Conservation (phyloP, 2,113 vertebrate genomes). For the Eurypyga helias region DNA sequence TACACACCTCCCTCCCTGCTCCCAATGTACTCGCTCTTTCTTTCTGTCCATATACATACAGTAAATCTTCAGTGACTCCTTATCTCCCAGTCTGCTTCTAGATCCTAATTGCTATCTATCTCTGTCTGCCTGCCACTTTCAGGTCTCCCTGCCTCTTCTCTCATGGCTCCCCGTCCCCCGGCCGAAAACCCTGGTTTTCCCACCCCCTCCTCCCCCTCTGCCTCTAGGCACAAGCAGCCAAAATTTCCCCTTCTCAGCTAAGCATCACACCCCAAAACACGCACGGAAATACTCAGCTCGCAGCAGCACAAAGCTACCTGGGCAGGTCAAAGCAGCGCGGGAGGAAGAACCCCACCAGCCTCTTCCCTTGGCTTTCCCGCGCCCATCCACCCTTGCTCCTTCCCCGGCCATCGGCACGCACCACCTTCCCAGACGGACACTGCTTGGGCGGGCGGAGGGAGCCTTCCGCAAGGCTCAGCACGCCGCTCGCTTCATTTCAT, state of each 20-base stretch:
- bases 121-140: slow-evolving; percentile 62
- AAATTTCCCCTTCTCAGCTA: neutral
- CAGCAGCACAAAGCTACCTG: fast-evolving
- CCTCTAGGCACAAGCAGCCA: neutral
- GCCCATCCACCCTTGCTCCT: neutral
- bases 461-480: neutral
- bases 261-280: neutral
- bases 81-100: slow-evolving; percentile 69
- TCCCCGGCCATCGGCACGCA: neutral
- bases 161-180: neutral
- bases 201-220: neutral
- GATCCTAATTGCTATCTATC: slow-evolving; percentile 72
- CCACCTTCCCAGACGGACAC: neutral
- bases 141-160: slow-evolving; percentile 49
- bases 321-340: fast-evolving
- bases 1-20: slow-evolving; percentile 70
- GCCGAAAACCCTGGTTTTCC: neutral
- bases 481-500: neutral
- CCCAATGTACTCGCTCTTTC: slow-evolving; percentile 51
- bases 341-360: neutral
- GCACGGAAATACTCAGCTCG: neutral
- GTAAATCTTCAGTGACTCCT: slow-evolving; percentile 73
- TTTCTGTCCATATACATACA: slow-evolving; percentile 68
- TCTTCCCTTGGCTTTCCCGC: neutral
- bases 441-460: neutral